These are phyloP conservation scores for Drosophila robusta DNA, from an alignment of 2,888 invertebrate species.

Conservation along the genomic window DNA sequence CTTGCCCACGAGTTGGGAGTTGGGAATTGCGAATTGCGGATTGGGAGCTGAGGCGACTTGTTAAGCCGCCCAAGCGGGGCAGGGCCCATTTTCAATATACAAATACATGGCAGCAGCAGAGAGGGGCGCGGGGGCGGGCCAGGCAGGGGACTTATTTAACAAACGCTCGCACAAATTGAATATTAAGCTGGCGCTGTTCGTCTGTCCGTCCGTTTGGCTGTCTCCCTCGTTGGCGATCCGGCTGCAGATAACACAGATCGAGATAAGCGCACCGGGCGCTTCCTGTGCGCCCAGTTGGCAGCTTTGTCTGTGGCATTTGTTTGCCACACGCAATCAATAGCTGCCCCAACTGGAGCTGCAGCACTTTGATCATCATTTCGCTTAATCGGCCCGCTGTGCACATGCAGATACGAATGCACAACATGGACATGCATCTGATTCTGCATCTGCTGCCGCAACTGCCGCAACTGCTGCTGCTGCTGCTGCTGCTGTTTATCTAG, in stretches of 20 bases:
- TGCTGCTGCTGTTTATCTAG: slow-evolving; percentile 64
- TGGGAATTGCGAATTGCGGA: slow-evolving; percentile 23
- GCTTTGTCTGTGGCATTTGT: slow-evolving; percentile 38
- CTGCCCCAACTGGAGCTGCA: slow-evolving; percentile 50
- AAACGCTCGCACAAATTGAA: slow-evolving; percentile 77
- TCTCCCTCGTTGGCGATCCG: slow-evolving; percentile 45
- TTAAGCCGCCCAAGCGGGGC: slow-evolving; percentile 42
- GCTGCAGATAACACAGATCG: slow-evolving; percentile 61
- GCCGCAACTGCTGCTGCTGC: slow-evolving; percentile 39
- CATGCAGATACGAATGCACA: slow-evolving; percentile 52
- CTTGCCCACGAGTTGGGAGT: slow-evolving; percentile 13
- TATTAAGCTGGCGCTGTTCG: slow-evolving; percentile 67
- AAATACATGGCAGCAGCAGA: slow-evolving; percentile 56
- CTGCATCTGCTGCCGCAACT: slow-evolving; percentile 39
- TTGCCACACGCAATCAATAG: slow-evolving; percentile 77
- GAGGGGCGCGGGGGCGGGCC: neutral
- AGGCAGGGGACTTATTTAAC: slow-evolving; percentile 44
- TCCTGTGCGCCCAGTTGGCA: slow-evolving; percentile 63
- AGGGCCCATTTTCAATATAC: slow-evolving; percentile 63
- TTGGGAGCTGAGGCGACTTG: slow-evolving; percentile 32
- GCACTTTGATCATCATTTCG: slow-evolving; percentile 78
- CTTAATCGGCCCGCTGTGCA: slow-evolving; percentile 77
- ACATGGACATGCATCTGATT: slow-evolving; percentile 54
- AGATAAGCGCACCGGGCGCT: slow-evolving; percentile 68
- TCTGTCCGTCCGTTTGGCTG: slow-evolving; percentile 4